A percentile compares a stretch with the other conserved stretches of the same genome.
These are phyloP conservation scores for Pemphigus obesinymphae DNA, from an alignment of 1,140 invertebrate genomes.

Conservation along the genomic window DNA sequence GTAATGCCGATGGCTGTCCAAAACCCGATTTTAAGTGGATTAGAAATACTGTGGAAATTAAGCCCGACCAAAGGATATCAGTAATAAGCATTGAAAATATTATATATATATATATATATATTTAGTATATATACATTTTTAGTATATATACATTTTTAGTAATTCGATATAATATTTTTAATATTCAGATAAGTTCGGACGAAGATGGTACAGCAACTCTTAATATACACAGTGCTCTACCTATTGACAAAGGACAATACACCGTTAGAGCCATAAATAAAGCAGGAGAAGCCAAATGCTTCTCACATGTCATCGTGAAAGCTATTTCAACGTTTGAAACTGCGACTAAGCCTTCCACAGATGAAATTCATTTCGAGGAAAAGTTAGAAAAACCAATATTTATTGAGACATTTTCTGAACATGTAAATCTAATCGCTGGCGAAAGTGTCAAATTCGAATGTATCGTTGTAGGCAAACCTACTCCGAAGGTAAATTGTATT, in stretches of 20 bases:
- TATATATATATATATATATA: not conserved
- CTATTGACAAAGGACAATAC: slow-evolving; percentile 70
- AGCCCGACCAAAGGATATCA: slow-evolving; percentile 54
- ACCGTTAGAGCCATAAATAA: slow-evolving; percentile 68
- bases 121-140: no score
- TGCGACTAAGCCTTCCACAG: not conserved
- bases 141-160: no score
- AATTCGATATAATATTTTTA: not conserved
- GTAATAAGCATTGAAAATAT: not conserved
- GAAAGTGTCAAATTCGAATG: slow-evolving; percentile 66
- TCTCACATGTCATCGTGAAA: slow-evolving; percentile 71
- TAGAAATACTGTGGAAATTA: slow-evolving; percentile 63
- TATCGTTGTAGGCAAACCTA: slow-evolving; percentile 64
- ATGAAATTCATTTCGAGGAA: slow-evolving; percentile 55
- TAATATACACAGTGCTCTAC: slow-evolving; percentile 56
- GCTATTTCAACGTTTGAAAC: slow-evolving; percentile 47
- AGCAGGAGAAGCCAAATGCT: slow-evolving; percentile 73
- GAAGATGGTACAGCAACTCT: slow-evolving; percentile 58
- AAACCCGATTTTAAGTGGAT: slow-evolving; percentile 68
- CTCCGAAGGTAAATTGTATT: slow-evolving; percentile 59
- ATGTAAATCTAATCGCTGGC: slow-evolving; percentile 55
- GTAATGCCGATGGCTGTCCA: slow-evolving; percentile 66
- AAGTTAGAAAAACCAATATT: slow-evolving; percentile 61
- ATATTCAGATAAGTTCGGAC: slow-evolving; percentile 45
- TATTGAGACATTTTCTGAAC: slow-evolving; percentile 59